A percentile compares a stretch with the other conserved stretches of the same genome.
Evolutionary conservation across 2,113 vertebrate species (phyloP).

Genomic region (Morone chrysops): DNA sequence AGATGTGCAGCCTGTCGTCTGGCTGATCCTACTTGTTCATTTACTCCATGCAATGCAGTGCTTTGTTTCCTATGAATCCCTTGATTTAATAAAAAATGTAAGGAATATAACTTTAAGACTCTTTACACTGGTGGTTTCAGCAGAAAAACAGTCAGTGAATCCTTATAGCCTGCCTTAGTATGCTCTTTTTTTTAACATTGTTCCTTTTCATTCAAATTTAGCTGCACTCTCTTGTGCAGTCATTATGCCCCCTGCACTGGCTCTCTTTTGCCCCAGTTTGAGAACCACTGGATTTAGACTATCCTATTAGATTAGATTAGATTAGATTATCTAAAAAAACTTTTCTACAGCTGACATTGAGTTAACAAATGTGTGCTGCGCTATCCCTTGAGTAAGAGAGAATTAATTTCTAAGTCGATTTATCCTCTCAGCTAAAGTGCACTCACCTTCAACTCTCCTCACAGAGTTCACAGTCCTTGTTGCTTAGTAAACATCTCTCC

Average conservation of each 20-base stretch:
- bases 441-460: constrained; percentile 25
- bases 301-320: neutral
- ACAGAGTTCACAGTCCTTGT: neutral
- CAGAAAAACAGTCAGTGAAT: neutral
- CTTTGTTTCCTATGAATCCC: neutral
- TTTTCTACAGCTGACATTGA: neutral
- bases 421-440: constrained; percentile 23
- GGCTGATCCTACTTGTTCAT: neutral
- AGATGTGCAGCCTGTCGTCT: neutral
- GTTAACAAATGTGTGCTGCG: neutral
- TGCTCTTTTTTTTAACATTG: neutral
- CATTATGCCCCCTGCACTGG: neutral
- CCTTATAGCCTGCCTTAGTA: neutral
- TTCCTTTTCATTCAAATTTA: neutral
- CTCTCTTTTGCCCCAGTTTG: neutral
- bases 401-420: constrained; percentile 36
- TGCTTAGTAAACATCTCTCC: neutral
- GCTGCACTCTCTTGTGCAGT: neutral
- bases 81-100: neutral
- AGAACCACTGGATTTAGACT: neutral
- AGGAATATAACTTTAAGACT: neutral
- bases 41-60: neutral
- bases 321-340: neutral
- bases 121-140: neutral
- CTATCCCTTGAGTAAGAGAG: constrained; percentile 10